A percentile compares a stretch with the other conserved stretches of the same genome.
Conservation (phyloP, 2,888 invertebrate species). For the Nowickia ferox region DNA sequence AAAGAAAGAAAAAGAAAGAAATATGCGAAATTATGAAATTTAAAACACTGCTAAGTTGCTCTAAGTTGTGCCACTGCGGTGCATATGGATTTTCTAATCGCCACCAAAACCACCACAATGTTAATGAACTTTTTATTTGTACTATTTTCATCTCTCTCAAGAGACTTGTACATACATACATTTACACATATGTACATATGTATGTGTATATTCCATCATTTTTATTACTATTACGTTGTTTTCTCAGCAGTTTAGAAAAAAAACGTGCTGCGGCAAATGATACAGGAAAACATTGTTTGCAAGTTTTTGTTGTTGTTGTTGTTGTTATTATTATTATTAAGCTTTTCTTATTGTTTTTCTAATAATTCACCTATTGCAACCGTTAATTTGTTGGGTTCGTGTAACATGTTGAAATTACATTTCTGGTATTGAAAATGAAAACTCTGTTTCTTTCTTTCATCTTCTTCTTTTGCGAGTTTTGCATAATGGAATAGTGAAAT, state of each 20-base stretch:
- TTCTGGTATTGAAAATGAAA: slow-evolving; percentile 68
- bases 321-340: slow-evolving; percentile 5
- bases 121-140: slow-evolving; percentile 70
- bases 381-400: slow-evolving; percentile 70
- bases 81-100: slow-evolving; percentile 63
- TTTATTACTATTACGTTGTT: slow-evolving; percentile 26
- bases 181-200: slow-evolving; percentile 29
- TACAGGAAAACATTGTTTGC: slow-evolving; percentile 67
- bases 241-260: slow-evolving; percentile 27
- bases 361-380: slow-evolving; percentile 65
- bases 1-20: slow-evolving; percentile 22
- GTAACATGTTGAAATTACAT: slow-evolving; percentile 62
- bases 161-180: slow-evolving; percentile 43
- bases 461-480: neutral
- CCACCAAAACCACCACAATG: slow-evolving; percentile 68
- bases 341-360: slow-evolving; percentile 58
- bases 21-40: slow-evolving; percentile 70
- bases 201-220: slow-evolving; percentile 4
- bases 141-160: slow-evolving; percentile 40
- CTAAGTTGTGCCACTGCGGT: slow-evolving; percentile 49
- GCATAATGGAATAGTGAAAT: neutral
- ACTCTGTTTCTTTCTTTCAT: slow-evolving; percentile 4
- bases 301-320: neutral
- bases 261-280: slow-evolving; percentile 50
- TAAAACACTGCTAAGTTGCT: slow-evolving; percentile 59